These are phyloP conservation scores for Hedychridium roseum DNA, from an alignment of 2,888 invertebrate species.

Conservation along the genomic window DNA sequence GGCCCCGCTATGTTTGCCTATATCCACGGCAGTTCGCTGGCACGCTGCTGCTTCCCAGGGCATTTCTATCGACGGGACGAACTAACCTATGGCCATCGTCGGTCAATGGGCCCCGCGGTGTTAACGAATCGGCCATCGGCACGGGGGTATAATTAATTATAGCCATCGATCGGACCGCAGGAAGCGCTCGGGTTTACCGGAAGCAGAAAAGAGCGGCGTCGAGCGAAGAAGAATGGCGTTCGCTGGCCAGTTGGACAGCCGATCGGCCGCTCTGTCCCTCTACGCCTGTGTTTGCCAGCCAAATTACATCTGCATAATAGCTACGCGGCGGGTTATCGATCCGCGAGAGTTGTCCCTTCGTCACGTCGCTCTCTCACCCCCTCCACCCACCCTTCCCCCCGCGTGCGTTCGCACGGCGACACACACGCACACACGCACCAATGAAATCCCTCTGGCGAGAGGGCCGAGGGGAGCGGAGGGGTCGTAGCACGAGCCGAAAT, in stretches of 20 bases:
- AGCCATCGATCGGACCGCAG: conserved; percentile 20
- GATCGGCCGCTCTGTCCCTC: too few species aligned
- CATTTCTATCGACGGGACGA: too few species aligned
- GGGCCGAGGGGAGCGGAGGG: background rate
- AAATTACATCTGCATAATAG: conserved; percentile 60
- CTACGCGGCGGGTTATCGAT: conserved; percentile 52
- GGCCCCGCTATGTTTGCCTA: background rate
- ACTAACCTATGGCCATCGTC: too few species aligned
- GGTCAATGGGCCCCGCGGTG: too few species aligned
- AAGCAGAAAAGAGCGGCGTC: too few species aligned
- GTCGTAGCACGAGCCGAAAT: conserved; percentile 33
- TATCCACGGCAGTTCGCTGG: too few species aligned
- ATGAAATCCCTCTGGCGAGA: conserved; percentile 36
- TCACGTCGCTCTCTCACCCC: conserved; percentile 43
- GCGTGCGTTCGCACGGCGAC: conserved; percentile 8
- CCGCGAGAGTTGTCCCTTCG: conserved; percentile 50
- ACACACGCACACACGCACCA: conserved; percentile 24
- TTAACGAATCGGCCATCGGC: too few species aligned
- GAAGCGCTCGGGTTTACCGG: too few species aligned
- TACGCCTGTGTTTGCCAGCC: conserved; percentile 54
- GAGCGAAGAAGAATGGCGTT: conserved; percentile 40
- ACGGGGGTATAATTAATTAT: too few species aligned
- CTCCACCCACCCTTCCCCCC: conserved; percentile 17
- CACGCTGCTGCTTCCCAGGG: too few species aligned
- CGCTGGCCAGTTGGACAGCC: conserved; percentile 41